Evolutionary conservation across 2,888 invertebrate genomes (phyloP).

Genomic region (Coelogynopora nodosa): DNA sequence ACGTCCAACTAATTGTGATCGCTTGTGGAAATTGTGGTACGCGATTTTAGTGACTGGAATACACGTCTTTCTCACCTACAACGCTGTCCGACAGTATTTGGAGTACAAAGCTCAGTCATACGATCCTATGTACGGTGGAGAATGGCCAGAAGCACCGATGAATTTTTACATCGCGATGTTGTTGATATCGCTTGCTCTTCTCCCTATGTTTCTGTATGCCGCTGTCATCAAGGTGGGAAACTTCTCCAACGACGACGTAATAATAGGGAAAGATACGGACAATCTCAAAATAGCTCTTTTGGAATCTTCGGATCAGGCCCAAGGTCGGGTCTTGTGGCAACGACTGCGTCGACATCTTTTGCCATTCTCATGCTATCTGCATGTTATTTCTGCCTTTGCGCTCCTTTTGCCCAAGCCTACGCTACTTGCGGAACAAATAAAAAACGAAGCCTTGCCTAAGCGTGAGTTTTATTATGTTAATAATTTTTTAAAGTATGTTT

Average conservation of each 20-base stretch:
- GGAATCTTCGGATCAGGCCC: neutral
- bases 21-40: slow-evolving; percentile 41
- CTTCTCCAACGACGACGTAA: slow-evolving; percentile 32
- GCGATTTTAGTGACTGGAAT: slow-evolving; percentile 29
- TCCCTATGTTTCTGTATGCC: slow-evolving; percentile 29
- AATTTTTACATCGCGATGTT: slow-evolving; percentile 37
- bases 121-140: slow-evolving; percentile 34
- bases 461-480: neutral
- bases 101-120: slow-evolving; percentile 33
- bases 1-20: slow-evolving; percentile 34
- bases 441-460: slow-evolving; percentile 38
- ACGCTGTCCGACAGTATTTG: slow-evolving; percentile 30
- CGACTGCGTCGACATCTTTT: slow-evolving; percentile 30
- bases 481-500: no score
- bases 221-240: slow-evolving; percentile 32
- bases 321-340: neutral
- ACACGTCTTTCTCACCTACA: slow-evolving; percentile 6
- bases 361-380: slow-evolving; percentile 35
- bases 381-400: slow-evolving; percentile 30
- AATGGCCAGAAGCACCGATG: slow-evolving; percentile 21
- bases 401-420: slow-evolving; percentile 25
- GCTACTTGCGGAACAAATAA: slow-evolving; percentile 36
- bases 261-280: slow-evolving; percentile 26
- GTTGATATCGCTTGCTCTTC: slow-evolving; percentile 21
- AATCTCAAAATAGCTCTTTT: slow-evolving; percentile 32